A percentile compares a stretch with the other conserved stretches of the same genome.
phyloP scores from a whole-genome alignment of 2,888 invertebrate genomes.

The Diloba caeruleocephala region DNA sequence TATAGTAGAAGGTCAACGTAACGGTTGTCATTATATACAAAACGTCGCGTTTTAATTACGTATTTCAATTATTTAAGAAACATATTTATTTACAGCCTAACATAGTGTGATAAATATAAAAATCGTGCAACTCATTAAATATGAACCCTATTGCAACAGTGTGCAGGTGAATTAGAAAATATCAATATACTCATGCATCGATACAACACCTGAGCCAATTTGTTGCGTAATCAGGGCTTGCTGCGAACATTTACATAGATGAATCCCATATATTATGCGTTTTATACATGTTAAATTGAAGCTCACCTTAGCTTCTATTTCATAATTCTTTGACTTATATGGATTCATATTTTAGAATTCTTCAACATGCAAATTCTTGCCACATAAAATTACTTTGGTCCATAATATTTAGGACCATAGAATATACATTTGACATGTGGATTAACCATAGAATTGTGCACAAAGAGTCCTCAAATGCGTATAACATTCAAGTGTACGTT shows the following conservation, averaged over 20 bases:
- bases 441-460: too few relatives aligned
- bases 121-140: too few relatives aligned
- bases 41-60: conserved; percentile 4
- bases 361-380: conserved; percentile 9
- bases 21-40: neutral
- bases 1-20: conserved; percentile 2
- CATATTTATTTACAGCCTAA: too few relatives aligned
- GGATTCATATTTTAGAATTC: conserved; percentile 22
- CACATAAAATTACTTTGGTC: conserved; percentile 2
- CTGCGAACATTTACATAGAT: conserved; percentile 61
- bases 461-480: too few relatives aligned
- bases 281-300: conserved; percentile 70
- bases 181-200: conserved; percentile 54
- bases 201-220: conserved; percentile 63
- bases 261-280: conserved; percentile 69
- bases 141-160: conserved; percentile 44
- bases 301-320: conserved; percentile 50
- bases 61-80: conserved; percentile 7
- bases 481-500: neutral
- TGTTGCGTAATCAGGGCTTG: conserved; percentile 73
- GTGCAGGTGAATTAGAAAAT: conserved; percentile 63
- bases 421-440: too few relatives aligned
- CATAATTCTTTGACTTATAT: conserved; percentile 40
- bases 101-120: conserved; percentile 37
- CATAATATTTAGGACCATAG: conserved; percentile 1